These are phyloP conservation scores for Eufriesea mexicana DNA, from an alignment of 1,140 invertebrate genomes.

Conservation along the genomic window DNA sequence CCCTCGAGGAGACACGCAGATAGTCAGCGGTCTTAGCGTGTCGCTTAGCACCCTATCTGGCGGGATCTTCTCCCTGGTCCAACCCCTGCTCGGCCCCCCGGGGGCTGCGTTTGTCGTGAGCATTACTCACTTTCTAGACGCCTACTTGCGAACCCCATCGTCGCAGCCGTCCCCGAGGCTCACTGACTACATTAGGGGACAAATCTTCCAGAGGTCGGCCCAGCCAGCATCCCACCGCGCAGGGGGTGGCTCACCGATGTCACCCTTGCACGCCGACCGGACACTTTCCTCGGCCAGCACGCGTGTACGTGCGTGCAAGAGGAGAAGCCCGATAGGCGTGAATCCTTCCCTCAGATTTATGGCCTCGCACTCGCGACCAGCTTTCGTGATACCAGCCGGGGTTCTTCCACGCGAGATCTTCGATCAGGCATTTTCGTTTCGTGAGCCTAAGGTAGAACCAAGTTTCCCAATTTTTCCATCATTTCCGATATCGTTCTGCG, in stretches of 20 bases:
- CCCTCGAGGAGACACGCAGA: slow-evolving; percentile 68
- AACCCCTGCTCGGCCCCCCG: slow-evolving; percentile 61
- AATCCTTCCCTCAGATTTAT: slow-evolving; percentile 48
- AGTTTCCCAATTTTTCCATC: too few relatives aligned
- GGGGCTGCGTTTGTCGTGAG: slow-evolving; percentile 82
- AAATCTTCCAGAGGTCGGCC: slow-evolving; percentile 77
- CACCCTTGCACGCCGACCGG: slow-evolving; percentile 19
- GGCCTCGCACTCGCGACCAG: slow-evolving; percentile 1
- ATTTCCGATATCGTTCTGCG: too few relatives aligned
- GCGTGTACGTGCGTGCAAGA: slow-evolving; percentile 13
- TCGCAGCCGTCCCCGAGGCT: slow-evolving; percentile 72
- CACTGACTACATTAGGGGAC: slow-evolving; percentile 81
- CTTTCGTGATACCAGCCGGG: background rate
- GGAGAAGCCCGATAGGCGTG: slow-evolving; percentile 38
- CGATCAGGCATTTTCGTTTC: background rate
- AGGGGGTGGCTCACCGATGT: slow-evolving; percentile 14
- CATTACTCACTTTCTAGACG: slow-evolving; percentile 82
- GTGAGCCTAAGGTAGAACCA: too few relatives aligned
- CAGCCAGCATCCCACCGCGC: slow-evolving; percentile 34
- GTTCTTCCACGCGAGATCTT: background rate
- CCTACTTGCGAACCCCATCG: slow-evolving; percentile 74
- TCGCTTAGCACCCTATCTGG: slow-evolving; percentile 83
- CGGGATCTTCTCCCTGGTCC: slow-evolving; percentile 75
- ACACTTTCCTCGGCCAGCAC: slow-evolving; percentile 49
- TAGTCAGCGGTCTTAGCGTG: slow-evolving; percentile 79